phyloP scores from a whole-genome alignment of 2,888 invertebrate genomes.

The Cheilosia scutellata region DNA sequence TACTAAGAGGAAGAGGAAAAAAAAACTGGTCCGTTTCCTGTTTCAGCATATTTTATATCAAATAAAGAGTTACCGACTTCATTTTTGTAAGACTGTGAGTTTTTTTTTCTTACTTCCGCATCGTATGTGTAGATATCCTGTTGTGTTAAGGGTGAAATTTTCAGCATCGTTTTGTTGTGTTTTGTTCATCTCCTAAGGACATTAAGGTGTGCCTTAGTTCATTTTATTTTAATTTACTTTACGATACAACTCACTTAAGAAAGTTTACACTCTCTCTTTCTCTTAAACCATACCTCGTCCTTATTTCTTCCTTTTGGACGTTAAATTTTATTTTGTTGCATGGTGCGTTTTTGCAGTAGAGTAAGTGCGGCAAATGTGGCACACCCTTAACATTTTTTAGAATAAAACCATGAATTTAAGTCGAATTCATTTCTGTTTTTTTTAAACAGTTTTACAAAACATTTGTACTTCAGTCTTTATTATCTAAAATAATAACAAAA shows the following conservation, averaged over 20 bases:
- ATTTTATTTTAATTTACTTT: constrained; percentile 76
- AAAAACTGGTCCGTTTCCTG: constrained; percentile 53
- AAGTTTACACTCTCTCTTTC: constrained; percentile 57
- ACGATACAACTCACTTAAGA: constrained; percentile 75
- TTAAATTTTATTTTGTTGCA: constrained; percentile 64
- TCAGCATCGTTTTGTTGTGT: constrained; percentile 63
- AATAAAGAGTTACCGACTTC: constrained; percentile 69
- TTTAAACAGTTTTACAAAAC: too few relatives aligned
- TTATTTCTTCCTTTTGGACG: constrained; percentile 22
- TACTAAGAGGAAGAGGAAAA: constrained; percentile 6
- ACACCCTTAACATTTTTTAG: too few relatives aligned
- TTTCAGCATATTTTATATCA: constrained; percentile 63
- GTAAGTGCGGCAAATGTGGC: too few relatives aligned
- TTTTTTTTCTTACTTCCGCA: constrained; percentile 17
- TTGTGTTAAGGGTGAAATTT: constrained; percentile 40
- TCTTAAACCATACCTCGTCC: background rate
- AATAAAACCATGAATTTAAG: too few relatives aligned
- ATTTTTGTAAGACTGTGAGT: constrained; percentile 27
- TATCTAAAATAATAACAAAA: too few relatives aligned
- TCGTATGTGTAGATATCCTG: constrained; percentile 15
- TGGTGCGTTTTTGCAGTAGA: constrained; percentile 53
- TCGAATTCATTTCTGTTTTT: too few relatives aligned
- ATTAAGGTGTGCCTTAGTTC: constrained; percentile 71
- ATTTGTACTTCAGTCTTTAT: too few relatives aligned
- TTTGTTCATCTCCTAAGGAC: constrained; percentile 30